These are phyloP conservation scores for Charadrius vociferus DNA, from an alignment of 2,113 vertebrate genomes.

Conservation along the genomic window DNA sequence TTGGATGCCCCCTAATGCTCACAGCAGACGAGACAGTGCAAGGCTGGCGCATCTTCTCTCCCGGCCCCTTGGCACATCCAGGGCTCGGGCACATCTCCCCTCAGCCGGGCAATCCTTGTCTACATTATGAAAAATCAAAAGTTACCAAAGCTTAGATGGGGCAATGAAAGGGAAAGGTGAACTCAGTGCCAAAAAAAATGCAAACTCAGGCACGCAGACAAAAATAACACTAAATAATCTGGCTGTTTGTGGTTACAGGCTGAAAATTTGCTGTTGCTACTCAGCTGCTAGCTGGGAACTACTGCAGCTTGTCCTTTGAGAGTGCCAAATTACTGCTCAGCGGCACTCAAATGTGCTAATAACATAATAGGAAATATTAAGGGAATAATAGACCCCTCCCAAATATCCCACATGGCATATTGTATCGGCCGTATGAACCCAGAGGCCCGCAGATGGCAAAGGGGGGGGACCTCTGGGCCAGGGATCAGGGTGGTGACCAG, in stretches of 20 bases:
- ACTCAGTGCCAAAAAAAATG: no score
- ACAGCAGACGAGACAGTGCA: background rate
- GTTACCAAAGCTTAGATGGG: background rate
- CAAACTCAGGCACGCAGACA: fast-evolving
- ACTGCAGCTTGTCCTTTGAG: fast-evolving
- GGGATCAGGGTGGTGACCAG: fast-evolving
- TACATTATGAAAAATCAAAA: fast-evolving
- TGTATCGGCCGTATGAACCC: fast-evolving
- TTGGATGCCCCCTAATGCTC: slow-evolving; percentile 51
- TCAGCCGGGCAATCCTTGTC: fast-evolving
- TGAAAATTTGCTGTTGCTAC: background rate
- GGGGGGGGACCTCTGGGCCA: no score
- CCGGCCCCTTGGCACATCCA: background rate
- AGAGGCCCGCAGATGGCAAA: fast-evolving
- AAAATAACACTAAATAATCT: background rate
- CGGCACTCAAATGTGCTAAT: background rate
- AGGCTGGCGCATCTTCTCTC: background rate
- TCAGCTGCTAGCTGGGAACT: background rate
- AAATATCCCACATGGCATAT: fast-evolving
- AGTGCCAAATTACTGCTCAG: fast-evolving
- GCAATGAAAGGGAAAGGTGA: background rate
- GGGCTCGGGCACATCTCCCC: background rate
- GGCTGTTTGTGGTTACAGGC: background rate
- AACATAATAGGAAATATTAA: fast-evolving
- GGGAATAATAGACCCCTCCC: background rate